These are phyloP conservation scores for Caiman crocodilus DNA, from an alignment of 2,797 vertebrate genomes.

Conservation along the genomic window DNA sequence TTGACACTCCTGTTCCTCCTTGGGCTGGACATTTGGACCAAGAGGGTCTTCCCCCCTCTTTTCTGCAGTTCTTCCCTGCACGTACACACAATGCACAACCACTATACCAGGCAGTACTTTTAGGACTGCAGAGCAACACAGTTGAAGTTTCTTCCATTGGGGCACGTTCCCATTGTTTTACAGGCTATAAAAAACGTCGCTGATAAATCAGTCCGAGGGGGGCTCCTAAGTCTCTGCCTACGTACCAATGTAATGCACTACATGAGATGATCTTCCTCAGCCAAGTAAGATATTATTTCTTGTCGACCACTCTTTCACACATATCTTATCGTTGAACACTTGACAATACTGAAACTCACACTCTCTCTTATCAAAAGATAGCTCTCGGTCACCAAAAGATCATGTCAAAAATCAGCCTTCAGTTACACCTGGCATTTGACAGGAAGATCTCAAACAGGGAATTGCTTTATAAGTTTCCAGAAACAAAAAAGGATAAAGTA, in stretches of 20 bases:
- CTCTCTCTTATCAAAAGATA: neutral
- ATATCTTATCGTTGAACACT: neutral
- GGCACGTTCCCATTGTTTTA: neutral
- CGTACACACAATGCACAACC: neutral
- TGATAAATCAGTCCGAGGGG: neutral
- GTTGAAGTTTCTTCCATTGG: neutral
- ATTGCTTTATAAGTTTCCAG: constrained; percentile 8
- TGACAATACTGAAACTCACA: neutral
- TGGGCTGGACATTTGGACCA: neutral
- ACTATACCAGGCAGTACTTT: neutral
- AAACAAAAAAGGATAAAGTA: constrained; percentile 28
- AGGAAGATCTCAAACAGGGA: neutral
- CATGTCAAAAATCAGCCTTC: neutral
- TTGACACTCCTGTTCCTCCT: neutral
- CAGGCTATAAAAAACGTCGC: neutral
- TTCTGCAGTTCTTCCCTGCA: neutral
- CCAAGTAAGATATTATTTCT: neutral
- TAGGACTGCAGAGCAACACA: neutral
- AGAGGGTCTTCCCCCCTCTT: neutral
- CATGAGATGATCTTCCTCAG: neutral
- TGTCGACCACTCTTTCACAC: neutral
- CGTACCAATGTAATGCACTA: neutral
- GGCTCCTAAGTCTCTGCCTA: neutral
- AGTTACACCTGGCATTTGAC: neutral
- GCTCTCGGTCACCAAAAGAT: neutral